A percentile compares a stretch with the other conserved stretches of the same genome.
phyloP scores from a whole-genome alignment of 2,888 invertebrate species.

The Amphimallon solstitiale region DNA sequence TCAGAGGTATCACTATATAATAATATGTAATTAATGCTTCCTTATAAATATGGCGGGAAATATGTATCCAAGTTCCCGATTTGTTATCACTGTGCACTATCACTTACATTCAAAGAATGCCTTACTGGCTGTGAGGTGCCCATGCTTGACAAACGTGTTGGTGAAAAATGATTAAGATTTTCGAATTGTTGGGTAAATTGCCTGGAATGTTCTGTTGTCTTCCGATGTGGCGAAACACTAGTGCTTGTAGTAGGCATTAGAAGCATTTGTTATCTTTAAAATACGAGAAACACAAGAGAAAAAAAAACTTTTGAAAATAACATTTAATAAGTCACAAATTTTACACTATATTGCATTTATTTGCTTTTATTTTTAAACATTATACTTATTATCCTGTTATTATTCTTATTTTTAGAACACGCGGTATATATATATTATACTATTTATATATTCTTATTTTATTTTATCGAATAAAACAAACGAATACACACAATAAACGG shows the following conservation, averaged over 20 bases:
- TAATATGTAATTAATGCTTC: neutral
- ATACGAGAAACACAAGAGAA: neutral
- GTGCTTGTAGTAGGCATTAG: conserved; percentile 51
- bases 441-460: neutral
- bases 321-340: neutral
- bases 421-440: too few species aligned
- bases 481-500: neutral
- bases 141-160: conserved; percentile 44
- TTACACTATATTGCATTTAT: too few species aligned
- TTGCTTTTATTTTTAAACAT: too few species aligned
- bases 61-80: neutral
- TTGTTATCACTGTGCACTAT: conserved; percentile 9
- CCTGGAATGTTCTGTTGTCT: conserved; percentile 44
- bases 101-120: conserved; percentile 53
- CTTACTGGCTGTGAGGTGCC: conserved; percentile 50
- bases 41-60: conserved; percentile 9
- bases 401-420: neutral
- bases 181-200: conserved; percentile 29
- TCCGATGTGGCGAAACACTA: conserved; percentile 47
- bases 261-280: conserved; percentile 46
- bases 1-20: too few species aligned
- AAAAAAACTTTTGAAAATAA: neutral
- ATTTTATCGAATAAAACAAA: neutral
- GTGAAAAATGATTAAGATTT: conserved; percentile 36
- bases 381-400: too few species aligned